Evolutionary conservation across 2,113 vertebrate species (phyloP).

Genomic region (Neoarius graeffei): DNA sequence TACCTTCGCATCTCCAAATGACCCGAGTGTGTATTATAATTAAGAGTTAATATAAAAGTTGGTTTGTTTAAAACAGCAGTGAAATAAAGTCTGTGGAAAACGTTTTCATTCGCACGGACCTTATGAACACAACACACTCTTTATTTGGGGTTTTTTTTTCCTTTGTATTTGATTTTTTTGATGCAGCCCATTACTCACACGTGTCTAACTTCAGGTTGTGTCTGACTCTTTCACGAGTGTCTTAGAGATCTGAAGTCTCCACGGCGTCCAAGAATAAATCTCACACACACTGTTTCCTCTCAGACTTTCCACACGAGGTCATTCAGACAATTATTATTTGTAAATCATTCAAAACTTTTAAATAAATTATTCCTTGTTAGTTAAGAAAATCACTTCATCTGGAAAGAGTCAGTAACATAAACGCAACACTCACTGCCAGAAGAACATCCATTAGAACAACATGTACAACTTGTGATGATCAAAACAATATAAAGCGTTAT

Average conservation of each 20-base stretch:
- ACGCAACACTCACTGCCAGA: neutral
- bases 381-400: too few relatives aligned
- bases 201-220: neutral
- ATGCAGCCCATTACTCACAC: too few relatives aligned
- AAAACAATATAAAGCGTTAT: neutral
- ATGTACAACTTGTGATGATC: neutral
- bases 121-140: neutral
- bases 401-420: too few relatives aligned
- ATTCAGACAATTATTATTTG: neutral
- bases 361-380: neutral
- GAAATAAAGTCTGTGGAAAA: too few relatives aligned
- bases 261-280: neutral
- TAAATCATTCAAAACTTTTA: neutral
- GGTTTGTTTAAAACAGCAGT: too few relatives aligned
- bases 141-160: too few relatives aligned
- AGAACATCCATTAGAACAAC: neutral
- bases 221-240: neutral
- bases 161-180: too few relatives aligned
- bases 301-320: neutral
- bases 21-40: too few relatives aligned
- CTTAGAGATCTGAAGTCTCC: too few relatives aligned
- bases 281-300: neutral
- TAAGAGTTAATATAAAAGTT: too few relatives aligned
- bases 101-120: neutral
- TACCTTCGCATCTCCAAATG: too few relatives aligned